A percentile compares a stretch with the other conserved stretches of the same genome.
Conservation (phyloP, 2,113 vertebrate genomes). For the Hypomesus transpacificus region DNA sequence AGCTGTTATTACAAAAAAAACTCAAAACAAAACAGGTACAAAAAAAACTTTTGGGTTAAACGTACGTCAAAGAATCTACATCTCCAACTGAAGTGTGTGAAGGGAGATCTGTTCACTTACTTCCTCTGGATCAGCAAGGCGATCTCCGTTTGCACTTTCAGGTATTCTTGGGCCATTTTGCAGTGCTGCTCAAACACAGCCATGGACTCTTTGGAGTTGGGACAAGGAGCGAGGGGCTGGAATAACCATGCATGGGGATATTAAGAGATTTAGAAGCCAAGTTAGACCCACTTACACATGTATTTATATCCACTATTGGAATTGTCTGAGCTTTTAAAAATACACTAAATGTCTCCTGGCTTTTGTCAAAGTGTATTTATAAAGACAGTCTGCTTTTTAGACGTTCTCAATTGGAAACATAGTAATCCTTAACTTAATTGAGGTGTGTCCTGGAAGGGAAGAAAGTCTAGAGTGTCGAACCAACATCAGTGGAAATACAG, state of each 20-base stretch:
- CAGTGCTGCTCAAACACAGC: conserved; percentile 99
- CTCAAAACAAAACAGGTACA: no score
- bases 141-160: conserved; percentile 99
- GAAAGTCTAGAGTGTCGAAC: no score
- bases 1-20: background rate
- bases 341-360: conserved; percentile 52
- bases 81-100: background rate
- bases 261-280: conserved; percentile 53
- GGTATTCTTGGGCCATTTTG: conserved; percentile 99
- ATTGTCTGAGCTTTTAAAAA: conserved; percentile 65
- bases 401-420: conserved; percentile 39
- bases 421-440: conserved; percentile 37
- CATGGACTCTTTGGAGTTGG: conserved; percentile 99
- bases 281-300: conserved; percentile 48
- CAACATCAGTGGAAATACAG: no score
- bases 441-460: background rate
- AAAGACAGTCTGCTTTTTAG: conserved; percentile 53
- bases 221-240: conserved; percentile 95
- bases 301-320: conserved; percentile 63
- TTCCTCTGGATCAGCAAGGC: conserved; percentile 95
- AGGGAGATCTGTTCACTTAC: conserved; percentile 70
- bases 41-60: no score
- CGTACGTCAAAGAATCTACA: no score
- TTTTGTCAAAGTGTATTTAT: conserved; percentile 48
- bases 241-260: conserved; percentile 61